Evolutionary conservation across 2,113 vertebrate species (phyloP).

Genomic region (Rhineura floridana): DNA sequence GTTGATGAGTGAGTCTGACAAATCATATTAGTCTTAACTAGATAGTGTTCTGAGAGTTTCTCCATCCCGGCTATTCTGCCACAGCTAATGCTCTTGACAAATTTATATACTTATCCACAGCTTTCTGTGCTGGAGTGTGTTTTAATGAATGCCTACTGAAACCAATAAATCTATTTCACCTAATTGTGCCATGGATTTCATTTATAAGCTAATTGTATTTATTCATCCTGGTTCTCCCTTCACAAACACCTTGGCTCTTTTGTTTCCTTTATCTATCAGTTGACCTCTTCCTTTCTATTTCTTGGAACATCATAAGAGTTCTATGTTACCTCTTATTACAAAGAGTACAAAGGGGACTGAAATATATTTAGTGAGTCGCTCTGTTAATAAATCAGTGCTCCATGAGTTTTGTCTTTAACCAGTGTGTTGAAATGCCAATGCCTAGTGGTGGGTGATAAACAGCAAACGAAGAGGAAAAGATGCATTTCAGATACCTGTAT

Average conservation of each 20-base stretch:
- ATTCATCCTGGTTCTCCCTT: conserved; percentile 19
- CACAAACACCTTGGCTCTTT: conserved; percentile 14
- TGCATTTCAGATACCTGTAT: neutral
- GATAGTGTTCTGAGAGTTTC: conserved; percentile 39
- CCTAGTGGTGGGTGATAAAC: conserved; percentile 22
- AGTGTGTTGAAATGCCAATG: conserved; percentile 19
- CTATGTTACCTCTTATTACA: neutral
- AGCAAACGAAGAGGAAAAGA: neutral
- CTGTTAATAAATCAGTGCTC: neutral
- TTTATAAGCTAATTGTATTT: conserved; percentile 39
- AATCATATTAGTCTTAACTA: conserved; percentile 59
- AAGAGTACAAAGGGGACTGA: conserved; percentile 5
- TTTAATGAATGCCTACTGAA: conserved; percentile 45
- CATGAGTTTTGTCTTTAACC: neutral
- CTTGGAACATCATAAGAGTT: conserved; percentile 13
- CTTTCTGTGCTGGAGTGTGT: conserved; percentile 37
- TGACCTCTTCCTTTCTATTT: conserved; percentile 36
- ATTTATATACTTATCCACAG: conserved; percentile 41
- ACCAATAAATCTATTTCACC: conserved; percentile 40
- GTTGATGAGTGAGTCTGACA: conserved; percentile 49
- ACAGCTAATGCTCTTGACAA: conserved; percentile 47
- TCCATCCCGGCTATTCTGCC: conserved; percentile 21
- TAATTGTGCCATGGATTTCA: conserved; percentile 15
- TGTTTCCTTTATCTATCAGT: neutral
- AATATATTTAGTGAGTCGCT: conserved; percentile 18